These are phyloP conservation scores for Heliconius nattereri DNA, from an alignment of 1,140 invertebrate genomes.

Conservation along the genomic window DNA sequence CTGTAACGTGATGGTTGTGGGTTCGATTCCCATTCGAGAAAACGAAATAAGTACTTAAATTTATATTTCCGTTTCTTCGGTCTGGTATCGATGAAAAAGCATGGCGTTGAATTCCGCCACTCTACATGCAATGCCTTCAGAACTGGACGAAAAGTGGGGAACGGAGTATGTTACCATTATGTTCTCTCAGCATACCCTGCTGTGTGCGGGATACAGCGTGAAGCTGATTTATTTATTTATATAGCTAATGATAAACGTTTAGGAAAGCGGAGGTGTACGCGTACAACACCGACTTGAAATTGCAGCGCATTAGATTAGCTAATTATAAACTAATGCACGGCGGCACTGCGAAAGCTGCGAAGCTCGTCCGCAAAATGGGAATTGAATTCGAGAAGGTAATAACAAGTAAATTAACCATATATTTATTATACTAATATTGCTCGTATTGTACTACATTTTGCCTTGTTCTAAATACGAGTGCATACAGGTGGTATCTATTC, in stretches of 20 bases:
- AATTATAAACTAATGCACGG: slow-evolving; percentile 69
- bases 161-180: no score
- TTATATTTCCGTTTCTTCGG: no score
- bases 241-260: not conserved
- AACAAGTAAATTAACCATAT: not conserved
- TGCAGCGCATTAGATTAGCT: slow-evolving; percentile 66
- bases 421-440: not conserved
- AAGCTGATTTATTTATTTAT: not conserved
- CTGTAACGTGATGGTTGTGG: no score
- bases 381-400: slow-evolving; percentile 68
- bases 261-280: slow-evolving; percentile 72
- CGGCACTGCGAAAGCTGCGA: slow-evolving; percentile 54
- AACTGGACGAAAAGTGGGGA: no score
- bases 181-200: no score
- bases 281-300: slow-evolving; percentile 67
- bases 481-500: not conserved
- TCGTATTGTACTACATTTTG: not conserved
- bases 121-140: no score
- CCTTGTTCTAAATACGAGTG: not conserved
- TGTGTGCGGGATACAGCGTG: no score
- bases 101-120: no score
- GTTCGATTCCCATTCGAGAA: no score
- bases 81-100: no score
- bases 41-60: no score
- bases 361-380: slow-evolving; percentile 74